phyloP scores from a whole-genome alignment of 2,113 vertebrate genomes.

The Chauna torquata region DNA sequence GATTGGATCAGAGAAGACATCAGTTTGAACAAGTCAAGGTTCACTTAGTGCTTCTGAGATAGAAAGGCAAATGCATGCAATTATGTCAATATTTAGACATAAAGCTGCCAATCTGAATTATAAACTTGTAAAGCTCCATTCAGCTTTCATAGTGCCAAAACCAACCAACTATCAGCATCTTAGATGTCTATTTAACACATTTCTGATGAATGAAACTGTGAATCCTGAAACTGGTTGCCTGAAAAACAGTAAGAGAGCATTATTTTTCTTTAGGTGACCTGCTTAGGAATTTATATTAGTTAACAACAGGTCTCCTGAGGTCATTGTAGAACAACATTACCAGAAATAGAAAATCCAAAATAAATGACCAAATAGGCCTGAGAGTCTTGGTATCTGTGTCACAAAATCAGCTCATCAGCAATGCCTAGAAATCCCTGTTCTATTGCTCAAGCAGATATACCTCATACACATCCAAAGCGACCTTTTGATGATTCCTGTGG shows the following conservation, averaged over 20 bases:
- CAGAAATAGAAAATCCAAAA: neutral
- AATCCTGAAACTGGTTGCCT: neutral
- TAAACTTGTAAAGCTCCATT: neutral
- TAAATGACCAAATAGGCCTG: neutral
- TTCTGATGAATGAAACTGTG: neutral
- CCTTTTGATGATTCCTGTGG: neutral
- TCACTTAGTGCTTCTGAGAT: slow-evolving; percentile 7
- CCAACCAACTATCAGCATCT: neutral
- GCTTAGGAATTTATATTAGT: neutral
- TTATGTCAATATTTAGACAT: slow-evolving; percentile 52
- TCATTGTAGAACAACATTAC: neutral
- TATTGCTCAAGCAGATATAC: neutral
- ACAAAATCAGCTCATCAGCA: neutral
- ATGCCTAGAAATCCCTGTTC: neutral
- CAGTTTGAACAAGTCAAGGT: slow-evolving; percentile 17
- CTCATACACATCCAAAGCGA: neutral
- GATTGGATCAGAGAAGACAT: slow-evolving; percentile 27
- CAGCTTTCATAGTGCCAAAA: neutral
- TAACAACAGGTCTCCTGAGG: neutral
- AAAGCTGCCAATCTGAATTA: slow-evolving; percentile 45
- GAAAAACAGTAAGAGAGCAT: slow-evolving; percentile 18
- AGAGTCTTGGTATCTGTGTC: neutral
- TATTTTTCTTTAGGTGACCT: neutral
- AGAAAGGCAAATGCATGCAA: neutral
- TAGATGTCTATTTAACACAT: neutral